Base-by-base conservation (phyloP, 2,888 invertebrate genomes). In the Pomacea canaliculata region DNA sequence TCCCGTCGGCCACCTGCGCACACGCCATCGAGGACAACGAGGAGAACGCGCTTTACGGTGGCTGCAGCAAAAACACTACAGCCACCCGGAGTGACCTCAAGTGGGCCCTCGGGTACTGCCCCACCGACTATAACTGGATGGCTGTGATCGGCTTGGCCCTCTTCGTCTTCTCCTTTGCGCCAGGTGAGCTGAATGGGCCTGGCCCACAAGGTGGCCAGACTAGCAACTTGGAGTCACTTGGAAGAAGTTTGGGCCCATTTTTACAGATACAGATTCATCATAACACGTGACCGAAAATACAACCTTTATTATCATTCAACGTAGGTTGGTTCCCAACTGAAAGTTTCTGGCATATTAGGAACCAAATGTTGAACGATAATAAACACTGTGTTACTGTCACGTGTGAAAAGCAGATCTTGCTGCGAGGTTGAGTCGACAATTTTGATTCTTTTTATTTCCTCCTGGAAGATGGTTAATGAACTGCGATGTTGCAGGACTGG, bases 121-220 rank as follows among this genome's bases (percentile, higher is more conserved):
- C 92, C 13, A 87, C 88, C 7, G 88, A 91, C 13, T 78, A 85
- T 74, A 89, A 89, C 10, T 92, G 91, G 91, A 84, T 92, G 81
- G 88, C 91, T 0, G 87, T 92, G 10, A 76, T 90, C 4, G 92
- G 92, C 5, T 84, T 92, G 60, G 88, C 88, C 4, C 81, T 92
- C 13, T 92, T 92, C 81, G 88, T 92, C n/a, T 84, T 91, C 77
- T 91, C 88, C 72, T 92, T 92, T 84, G 91, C 92, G 59, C 91
- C 92, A 80, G 88, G 90, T 90, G 75, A 70, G 73, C 19, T 7
- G 27, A 10, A 59, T 23, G 9, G 8, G 16, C 8, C 71, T 59
- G 18, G 3, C 60, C 60, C n/a, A 56, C 12, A 56, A 56, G 12
- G 4, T 13, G 8, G 7, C 51, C 51, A 56, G 3, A 56, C 51